Base-by-base conservation (phyloP, 2,113 vertebrate species). In the Pachyramphus minor region DNA sequence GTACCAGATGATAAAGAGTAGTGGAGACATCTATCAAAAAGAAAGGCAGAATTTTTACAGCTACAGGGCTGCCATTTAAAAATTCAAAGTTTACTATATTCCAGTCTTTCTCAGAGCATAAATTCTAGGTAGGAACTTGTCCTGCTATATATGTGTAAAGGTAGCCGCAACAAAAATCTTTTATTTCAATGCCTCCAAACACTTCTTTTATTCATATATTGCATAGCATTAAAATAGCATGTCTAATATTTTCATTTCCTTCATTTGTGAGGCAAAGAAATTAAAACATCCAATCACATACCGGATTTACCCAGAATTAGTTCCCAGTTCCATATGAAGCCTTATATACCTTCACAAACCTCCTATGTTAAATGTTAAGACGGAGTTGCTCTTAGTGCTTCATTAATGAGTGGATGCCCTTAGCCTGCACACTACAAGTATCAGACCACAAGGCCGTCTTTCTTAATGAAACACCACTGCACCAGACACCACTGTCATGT, bases 41-140 rank as follows among this genome's bases (percentile, higher is more conserved):
- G 52, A 91, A 93, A 94, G 63, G 20, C 91, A 90, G 30, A 42
- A 80, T 62, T 90, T 92, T 68, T 81, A 67, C 18, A 93, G 50
- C 55, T 77, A 74, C 11, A 62, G 21, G 20, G 15, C 37, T 82
- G 41, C 60, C 75, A 79, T 45, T 56, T 82, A 89, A 84, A 94
- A 83, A 79, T 69, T 90, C 53, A 56, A 41, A 27, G 21, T 72
- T 59, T 78, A 44, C 44, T 74, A 12, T 56, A 87, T 78, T 64
- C 18, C 31, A 77, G 35, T 30, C 47, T 56, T 90, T 41, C 64
- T 84, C 56, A 84, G n/a, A 88, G 86, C 35, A 74, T 81, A 81
- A 87, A 84, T 94, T 58, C 56, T 71, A 85, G 58, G 44, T 49
- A 93, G 14, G 44, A 87, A 79, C 75, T 68, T 76, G 27, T 33